These are phyloP conservation scores for Drosophila seguyi DNA, from an alignment of 1,140 invertebrate species.

Conservation along the genomic window DNA sequence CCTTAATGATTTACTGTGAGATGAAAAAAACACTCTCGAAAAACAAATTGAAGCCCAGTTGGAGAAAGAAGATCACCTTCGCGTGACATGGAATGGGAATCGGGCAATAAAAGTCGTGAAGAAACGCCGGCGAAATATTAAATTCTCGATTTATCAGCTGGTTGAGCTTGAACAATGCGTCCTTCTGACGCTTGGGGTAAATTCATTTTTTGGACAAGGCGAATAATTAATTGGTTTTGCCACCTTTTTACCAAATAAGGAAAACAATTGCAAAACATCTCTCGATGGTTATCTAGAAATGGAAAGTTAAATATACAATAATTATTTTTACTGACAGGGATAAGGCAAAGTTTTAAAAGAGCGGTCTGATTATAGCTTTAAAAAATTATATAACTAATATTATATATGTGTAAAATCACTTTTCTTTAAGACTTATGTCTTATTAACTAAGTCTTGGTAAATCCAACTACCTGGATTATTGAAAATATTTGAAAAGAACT, in stretches of 20 bases:
- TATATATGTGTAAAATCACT: no score
- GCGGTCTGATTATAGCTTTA: no score
- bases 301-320: no score
- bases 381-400: no score
- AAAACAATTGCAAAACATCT: constrained; percentile 1
- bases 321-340: no score
- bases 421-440: no score
- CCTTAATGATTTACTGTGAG: constrained; percentile 48
- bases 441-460: no score
- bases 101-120: constrained; percentile 34
- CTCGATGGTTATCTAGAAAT: background rate
- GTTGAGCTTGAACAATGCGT: constrained; percentile 28
- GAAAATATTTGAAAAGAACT: no score
- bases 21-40: constrained; percentile 45
- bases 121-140: constrained; percentile 45
- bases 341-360: background rate
- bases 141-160: constrained; percentile 36
- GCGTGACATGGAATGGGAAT: constrained; percentile 8
- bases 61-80: constrained; percentile 23
- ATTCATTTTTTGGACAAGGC: constrained; percentile 12
- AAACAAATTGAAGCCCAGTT: constrained; percentile 5
- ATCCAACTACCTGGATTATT: no score
- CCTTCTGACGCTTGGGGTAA: background rate
- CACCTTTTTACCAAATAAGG: constrained; percentile 18
- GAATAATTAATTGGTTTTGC: constrained; percentile 33